These are phyloP conservation scores for Montipora efflorescens DNA, from an alignment of 64 coral and sea anemone genomes.

Conservation along the genomic window DNA sequence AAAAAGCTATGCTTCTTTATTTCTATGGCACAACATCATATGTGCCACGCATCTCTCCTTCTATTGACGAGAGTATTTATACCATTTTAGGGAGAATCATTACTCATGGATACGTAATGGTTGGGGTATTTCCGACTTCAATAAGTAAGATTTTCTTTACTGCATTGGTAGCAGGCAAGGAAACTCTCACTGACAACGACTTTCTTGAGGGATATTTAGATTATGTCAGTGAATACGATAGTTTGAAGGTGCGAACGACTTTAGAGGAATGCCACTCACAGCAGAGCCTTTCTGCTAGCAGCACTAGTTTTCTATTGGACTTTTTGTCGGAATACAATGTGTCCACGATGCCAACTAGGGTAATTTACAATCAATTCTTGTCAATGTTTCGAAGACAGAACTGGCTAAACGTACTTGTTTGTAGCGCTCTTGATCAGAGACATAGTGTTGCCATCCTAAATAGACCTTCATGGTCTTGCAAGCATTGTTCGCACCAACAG, in stretches of 20 bases:
- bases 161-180: background rate
- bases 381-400: background rate
- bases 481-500: too few relatives aligned
- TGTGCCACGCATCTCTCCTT: slow-evolving; percentile 6
- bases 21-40: slow-evolving; percentile 16
- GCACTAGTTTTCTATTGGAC: background rate
- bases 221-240: background rate
- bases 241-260: background rate
- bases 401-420: background rate
- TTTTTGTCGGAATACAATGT: background rate
- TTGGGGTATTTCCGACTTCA: slow-evolving; percentile 1
- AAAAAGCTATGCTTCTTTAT: background rate
- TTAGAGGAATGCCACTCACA: background rate
- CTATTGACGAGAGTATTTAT: background rate
- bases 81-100: background rate
- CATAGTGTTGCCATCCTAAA: too few relatives aligned
- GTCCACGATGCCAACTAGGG: background rate
- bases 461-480: too few relatives aligned
- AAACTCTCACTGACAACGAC: background rate
- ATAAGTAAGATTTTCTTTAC: background rate
- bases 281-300: background rate
- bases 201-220: background rate
- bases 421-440: too few relatives aligned
- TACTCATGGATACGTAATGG: slow-evolving; percentile 6
- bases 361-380: background rate